phyloP scores from a whole-genome alignment of 2,113 vertebrate genomes.

The Odocoileus virginianus region DNA sequence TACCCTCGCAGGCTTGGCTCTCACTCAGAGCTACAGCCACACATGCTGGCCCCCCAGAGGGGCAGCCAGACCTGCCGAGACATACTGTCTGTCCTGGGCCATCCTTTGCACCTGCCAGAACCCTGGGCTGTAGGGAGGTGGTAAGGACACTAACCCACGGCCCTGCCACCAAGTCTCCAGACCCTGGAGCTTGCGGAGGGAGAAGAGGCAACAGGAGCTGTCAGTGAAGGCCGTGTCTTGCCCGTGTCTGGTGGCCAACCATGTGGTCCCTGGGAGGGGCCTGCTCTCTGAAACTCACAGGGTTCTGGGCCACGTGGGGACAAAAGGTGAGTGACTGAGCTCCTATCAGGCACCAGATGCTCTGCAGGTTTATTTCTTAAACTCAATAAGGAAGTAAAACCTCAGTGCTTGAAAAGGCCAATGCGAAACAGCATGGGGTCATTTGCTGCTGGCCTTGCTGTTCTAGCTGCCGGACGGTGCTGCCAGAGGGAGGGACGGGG shows the following conservation, averaged over 20 bases:
- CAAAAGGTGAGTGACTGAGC: neutral
- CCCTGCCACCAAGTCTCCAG: neutral
- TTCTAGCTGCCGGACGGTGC: neutral
- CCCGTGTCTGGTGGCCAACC: neutral
- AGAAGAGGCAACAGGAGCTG: neutral
- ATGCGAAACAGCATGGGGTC: accelerated
- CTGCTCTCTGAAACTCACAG: neutral
- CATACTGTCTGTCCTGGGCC: neutral
- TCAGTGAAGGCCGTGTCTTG: neutral
- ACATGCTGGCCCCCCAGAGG: no score
- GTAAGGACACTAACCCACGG: accelerated
- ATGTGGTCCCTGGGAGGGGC: neutral
- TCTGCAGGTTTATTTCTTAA: conserved; percentile 59
- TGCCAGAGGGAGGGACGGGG: neutral
- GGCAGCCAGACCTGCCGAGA: neutral
- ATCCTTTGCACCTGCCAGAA: neutral
- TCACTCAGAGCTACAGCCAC: neutral
- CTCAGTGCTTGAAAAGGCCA: neutral
- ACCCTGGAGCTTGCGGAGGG: neutral
- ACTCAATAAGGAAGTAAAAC: neutral
- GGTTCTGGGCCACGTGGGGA: neutral
- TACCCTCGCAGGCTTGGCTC: neutral
- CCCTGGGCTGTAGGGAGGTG: neutral
- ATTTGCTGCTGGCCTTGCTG: neutral
- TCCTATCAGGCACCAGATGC: neutral